Evolutionary conservation across 2,888 invertebrate species (phyloP).

Genomic region (Hartigia nigra): DNA sequence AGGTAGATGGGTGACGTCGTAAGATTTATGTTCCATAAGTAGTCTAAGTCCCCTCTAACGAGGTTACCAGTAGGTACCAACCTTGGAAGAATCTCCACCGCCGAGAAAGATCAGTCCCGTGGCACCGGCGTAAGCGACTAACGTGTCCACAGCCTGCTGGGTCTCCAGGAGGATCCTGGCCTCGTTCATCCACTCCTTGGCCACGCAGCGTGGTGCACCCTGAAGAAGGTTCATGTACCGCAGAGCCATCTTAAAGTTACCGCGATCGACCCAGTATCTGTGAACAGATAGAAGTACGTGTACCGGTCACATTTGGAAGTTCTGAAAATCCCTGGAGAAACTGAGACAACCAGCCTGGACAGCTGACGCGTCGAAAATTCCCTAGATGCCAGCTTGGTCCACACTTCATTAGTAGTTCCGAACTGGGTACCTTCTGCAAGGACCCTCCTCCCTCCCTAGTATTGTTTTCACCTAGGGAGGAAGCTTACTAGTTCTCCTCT

Average conservation of each 20-base stretch:
- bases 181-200: conserved; percentile 88
- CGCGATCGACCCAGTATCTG: conserved; percentile 88
- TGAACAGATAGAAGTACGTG: conserved; percentile 25
- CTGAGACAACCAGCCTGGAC: neutral
- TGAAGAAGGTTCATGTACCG: conserved; percentile 87
- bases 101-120: conserved; percentile 72
- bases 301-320: neutral
- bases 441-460: neutral
- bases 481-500: neutral
- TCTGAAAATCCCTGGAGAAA: conserved; percentile 9
- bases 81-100: conserved; percentile 53
- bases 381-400: neutral
- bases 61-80: conserved; percentile 28
- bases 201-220: conserved; percentile 89
- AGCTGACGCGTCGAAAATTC: conserved; percentile 3
- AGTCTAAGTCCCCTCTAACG: neutral
- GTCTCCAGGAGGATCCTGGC: conserved; percentile 87
- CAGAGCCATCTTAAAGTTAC: conserved; percentile 87
- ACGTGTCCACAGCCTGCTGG: conserved; percentile 88
- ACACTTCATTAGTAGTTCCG: conserved; percentile 25
- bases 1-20: neutral
- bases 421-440: conserved; percentile 2
- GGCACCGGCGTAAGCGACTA: conserved; percentile 90
- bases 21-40: neutral
- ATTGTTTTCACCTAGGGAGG: conserved; percentile 3